Base-by-base conservation (phyloP, 2,888 invertebrate species). In the Ganaspis brasiliensis region DNA sequence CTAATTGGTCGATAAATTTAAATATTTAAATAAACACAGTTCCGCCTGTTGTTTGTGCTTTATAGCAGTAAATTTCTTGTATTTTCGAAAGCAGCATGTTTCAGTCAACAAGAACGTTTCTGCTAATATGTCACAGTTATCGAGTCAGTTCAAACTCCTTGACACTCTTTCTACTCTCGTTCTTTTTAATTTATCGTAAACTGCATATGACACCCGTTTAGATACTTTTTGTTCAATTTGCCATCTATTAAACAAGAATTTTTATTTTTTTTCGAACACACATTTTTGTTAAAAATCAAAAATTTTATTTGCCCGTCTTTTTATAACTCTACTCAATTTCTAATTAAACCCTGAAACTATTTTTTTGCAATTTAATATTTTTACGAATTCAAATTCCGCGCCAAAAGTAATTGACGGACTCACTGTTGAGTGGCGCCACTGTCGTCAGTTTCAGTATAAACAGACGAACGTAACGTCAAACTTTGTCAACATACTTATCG, bases 41-140 rank as follows among this genome's bases (percentile, higher is more conserved):
- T 61, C 35, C 37, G 19, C 37, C 19, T 63, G 63, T 61, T 63
- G 40, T 63, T 35, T 40, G 19, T 10, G 9, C 35, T 31, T 61
- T 61, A 61, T n/a, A 49, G 35, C 12, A 57, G 19, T 10, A 35
- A 31, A 16, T 61, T 61, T 61, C 12, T 61, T 35, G 24, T 57
- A 57, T 16, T 61, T 37, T 31, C 19, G 19, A 61, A 61, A 61
- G 35, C 35, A 61, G 19, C 61, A 61, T 37, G 61, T 61, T 61
- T 35, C 19, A 35, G 61, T 61, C 19, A 61, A 37, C 35, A 37
- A 61, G 35, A 35, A 63, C 63, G 37, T 40, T 63, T 21, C 14
- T 63, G 63, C 40, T 63, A 63, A 63, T 63, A 37, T 63, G 21
- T 37, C 63, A 63, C 63, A 12, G 40, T 21, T 63, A 40, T 40